Conservation (phyloP, 2,888 invertebrate species). For the Acanthosepion esculentum region DNA sequence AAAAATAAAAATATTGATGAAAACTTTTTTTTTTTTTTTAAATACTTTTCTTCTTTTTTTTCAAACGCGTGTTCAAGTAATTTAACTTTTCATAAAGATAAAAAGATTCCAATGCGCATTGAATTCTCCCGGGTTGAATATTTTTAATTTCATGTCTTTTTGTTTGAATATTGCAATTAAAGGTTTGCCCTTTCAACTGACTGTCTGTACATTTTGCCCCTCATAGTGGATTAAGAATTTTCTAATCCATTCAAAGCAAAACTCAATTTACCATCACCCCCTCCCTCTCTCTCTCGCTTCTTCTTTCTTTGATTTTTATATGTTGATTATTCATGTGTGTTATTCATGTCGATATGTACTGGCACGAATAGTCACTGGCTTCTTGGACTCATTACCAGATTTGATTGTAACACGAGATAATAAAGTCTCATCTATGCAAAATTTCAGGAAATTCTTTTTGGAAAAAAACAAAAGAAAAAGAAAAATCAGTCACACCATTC, state of each 20-base stretch:
- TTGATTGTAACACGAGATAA: not conserved
- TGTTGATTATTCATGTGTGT: not conserved
- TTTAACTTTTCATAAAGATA: not conserved
- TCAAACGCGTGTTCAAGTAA: too few relatives aligned
- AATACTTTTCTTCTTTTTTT: too few relatives aligned
- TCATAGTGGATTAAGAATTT: not conserved
- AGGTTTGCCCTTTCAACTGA: not conserved
- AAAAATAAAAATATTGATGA: too few relatives aligned
- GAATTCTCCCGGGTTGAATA: not conserved
- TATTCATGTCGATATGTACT: not conserved
- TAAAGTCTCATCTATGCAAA: not conserved
- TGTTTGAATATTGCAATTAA: not conserved
- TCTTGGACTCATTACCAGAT: not conserved
- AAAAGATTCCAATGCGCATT: not conserved
- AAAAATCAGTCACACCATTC: not conserved
- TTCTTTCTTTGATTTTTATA: not conserved
- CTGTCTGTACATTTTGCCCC: not conserved
- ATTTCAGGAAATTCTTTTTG: not conserved
- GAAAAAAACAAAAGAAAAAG: not conserved
- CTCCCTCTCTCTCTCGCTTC: not conserved
- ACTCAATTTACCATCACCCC: not conserved
- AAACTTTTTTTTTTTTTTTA: too few relatives aligned
- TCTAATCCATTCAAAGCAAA: slow-evolving; percentile 12
- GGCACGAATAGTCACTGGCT: not conserved
- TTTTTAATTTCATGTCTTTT: not conserved